Base-by-base conservation (phyloP, 1,140 invertebrate genomes). In the Hylaeus anthracinus region DNA sequence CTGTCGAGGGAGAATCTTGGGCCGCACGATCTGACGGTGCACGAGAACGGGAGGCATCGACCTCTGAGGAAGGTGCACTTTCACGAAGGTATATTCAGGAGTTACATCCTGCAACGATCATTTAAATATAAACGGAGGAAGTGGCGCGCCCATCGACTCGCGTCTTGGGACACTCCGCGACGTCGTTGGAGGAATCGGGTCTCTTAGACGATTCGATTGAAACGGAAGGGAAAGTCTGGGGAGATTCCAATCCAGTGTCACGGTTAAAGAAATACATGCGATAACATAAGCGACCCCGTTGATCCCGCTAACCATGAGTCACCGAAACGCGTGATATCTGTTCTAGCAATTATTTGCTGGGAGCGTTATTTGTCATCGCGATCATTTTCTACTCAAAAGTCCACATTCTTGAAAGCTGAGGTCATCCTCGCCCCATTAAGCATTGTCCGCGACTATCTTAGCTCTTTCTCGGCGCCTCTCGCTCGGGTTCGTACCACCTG, bases 1-100 rank as follows among this genome's bases (percentile, higher is more conserved):
- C 88, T 95, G 85, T 94, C 95, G 39, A 92, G 93, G 64, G 95
- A 95, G 90, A 95, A 95, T 88, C 91, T 95, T 55, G 94, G 94
- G 5, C 92, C 91, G 55, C 89, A 93, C 84, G 94, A 94, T 86
- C 89, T 93, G 1, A 89, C 91, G 26, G 58, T 90, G 63, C 86
- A 91, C 69, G 89, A 92, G 69, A 87, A 91, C 51, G 86, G 84
- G 15, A 89, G 87, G 67, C 88, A 87, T 72, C 88, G 90, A 48
- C 87, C 88, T 53, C 70, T 75, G n/a, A 90, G 92, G 90, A 94
- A 90, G 86, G 89, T 92, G 80, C 88, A 88, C 76, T 89, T 89
- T 79, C 82, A 86, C 79, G 87, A 90, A 91, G 91, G 91, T 92
- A 91, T 70, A 65, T 81, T 63, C 37, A 12, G 55, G 69, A 5